Base-by-base conservation (phyloP, 2,888 invertebrate genomes). In the Cheilosia variabilis region DNA sequence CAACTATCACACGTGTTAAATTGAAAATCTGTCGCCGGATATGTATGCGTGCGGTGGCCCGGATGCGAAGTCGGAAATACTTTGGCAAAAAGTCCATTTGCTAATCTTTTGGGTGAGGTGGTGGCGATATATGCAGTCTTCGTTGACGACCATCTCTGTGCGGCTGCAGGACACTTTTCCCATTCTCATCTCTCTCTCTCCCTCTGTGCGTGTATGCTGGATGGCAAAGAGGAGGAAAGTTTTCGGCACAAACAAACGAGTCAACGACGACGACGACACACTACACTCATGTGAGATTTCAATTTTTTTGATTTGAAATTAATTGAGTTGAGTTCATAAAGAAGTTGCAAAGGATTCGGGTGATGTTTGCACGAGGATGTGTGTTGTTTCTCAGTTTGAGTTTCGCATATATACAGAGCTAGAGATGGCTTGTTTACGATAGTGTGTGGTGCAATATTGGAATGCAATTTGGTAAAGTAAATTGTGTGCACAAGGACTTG, bases 231-330 rank as follows among this genome's bases (percentile, higher is more conserved):
- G 31, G 34, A 60, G 62, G 45, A 80, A 86, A 80, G 34, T 76
- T 86, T 68, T 75, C 34, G 65, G 58, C 53, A 80, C 80, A 86
- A 86, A 81, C 80, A 86, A 86, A 76, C 75, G 57, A 50, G 47
- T 17, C 68, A 52, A 53, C 31, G 66, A 53, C 31, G 66, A 53
- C 31, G 9, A 31, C 15, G 31, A 69, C 31, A 53, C 34, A 57
- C 65, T 73, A 22, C 57, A 43, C 66, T 68, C 52, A 60, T 81
- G 68, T 86, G 81, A 72, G 86, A 86, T 81, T 81, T 86, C 77
- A 86, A 86, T 81, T 86, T 81, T 81, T 86, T 86, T 86, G 86
- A 86, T 80, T 81, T 77, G 76, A 86, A 81, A 86, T 81, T 86
- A 86, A 86, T 86, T 81, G 86, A 86, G 86, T 86, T 81, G 80